These are phyloP conservation scores for Cephalotes varians DNA, from an alignment of 2,888 invertebrate genomes.

Conservation along the genomic window DNA sequence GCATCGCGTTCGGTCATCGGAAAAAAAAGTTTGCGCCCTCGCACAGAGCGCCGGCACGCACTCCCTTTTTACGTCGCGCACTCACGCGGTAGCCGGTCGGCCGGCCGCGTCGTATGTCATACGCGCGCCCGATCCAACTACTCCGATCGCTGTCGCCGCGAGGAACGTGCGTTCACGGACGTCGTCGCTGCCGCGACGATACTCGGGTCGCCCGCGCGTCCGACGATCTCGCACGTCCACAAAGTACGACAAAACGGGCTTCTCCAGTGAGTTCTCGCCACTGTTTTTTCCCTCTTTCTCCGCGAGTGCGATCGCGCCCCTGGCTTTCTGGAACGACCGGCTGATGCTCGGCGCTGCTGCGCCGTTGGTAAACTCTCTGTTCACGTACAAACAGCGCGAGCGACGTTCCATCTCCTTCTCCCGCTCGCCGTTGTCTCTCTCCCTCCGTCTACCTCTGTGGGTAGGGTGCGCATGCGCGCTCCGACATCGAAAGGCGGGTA, in stretches of 20 bases:
- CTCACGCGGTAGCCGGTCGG: neutral
- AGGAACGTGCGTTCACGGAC: neutral
- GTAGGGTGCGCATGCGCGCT: conserved; percentile 72
- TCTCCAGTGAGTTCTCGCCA: neutral
- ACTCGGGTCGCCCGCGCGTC: neutral
- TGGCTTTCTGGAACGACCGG: conserved; percentile 69
- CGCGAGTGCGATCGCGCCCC: conserved; percentile 5
- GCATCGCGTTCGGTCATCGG: neutral
- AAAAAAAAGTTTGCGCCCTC: neutral
- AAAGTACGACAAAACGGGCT: neutral
- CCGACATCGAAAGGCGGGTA: conserved; percentile 57
- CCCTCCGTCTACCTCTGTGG: conserved; percentile 45
- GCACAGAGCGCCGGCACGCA: neutral
- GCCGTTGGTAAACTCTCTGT: conserved; percentile 69
- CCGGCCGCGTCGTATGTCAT: neutral
- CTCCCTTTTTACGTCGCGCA: neutral
- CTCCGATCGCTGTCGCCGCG: neutral
- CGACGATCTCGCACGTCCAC: conserved; percentile 8
- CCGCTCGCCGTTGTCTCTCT: conserved; percentile 12
- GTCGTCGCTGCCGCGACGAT: neutral
- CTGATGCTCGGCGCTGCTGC: conserved; percentile 76
- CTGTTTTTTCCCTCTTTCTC: conserved; percentile 15
- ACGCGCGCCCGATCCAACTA: neutral
- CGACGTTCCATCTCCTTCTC: conserved; percentile 35
- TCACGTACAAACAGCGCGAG: conserved; percentile 65